A percentile compares a stretch with the other conserved stretches of the same genome.
Evolutionary conservation across 2,113 vertebrate genomes (phyloP).

Genomic region (Bathybates hornii): DNA sequence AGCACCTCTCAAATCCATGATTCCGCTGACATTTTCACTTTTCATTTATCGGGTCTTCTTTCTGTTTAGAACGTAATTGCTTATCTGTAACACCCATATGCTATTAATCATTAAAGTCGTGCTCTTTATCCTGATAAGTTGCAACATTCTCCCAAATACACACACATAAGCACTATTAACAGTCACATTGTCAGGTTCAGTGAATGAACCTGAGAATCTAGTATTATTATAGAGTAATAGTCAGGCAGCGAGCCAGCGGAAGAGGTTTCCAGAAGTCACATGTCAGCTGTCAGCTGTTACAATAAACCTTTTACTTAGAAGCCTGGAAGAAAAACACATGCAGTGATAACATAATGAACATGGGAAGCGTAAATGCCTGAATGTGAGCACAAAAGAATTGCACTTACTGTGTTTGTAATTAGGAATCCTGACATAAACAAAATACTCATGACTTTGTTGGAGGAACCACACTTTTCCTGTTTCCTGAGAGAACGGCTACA

Average conservation of each 20-base stretch:
- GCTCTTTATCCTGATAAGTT: constrained; percentile 11
- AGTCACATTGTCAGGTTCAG: constrained; percentile 23
- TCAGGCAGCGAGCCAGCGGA: constrained; percentile 10
- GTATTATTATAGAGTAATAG: neutral
- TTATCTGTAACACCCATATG: neutral
- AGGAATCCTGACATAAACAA: neutral
- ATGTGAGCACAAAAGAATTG: neutral
- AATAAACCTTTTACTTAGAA: constrained; percentile 10
- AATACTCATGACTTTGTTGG: neutral
- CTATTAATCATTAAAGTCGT: constrained; percentile 18
- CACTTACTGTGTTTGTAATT: neutral
- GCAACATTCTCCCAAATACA: neutral
- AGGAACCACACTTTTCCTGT: constrained; percentile 23
- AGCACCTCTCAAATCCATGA: neutral
- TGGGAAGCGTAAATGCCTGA: neutral
- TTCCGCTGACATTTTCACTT: neutral
- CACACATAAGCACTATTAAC: neutral
- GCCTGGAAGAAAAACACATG: too few species aligned
- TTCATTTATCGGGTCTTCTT: neutral
- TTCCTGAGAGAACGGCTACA: neutral
- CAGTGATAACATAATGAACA: neutral
- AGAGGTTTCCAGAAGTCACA: constrained; percentile 18
- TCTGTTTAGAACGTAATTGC: neutral
- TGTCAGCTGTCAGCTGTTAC: constrained; percentile 21
- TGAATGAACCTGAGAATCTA: constrained; percentile 26